Conservation (phyloP, 2,888 invertebrate genomes). For the Tanytarsus gracilentus region DNA sequence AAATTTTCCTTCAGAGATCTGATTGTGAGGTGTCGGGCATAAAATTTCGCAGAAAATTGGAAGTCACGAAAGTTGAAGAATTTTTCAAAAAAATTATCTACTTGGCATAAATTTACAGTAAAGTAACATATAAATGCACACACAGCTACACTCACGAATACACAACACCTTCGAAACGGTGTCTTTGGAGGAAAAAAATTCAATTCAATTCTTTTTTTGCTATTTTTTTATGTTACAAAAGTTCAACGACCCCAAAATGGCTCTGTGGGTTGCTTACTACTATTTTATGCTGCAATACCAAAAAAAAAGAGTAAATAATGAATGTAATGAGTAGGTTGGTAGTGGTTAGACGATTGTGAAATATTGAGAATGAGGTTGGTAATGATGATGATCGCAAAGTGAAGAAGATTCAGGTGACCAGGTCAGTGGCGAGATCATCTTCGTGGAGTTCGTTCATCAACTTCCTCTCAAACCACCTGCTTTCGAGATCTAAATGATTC, state of each 20-base stretch:
- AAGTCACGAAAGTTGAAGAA: no score
- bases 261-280: conserved; percentile 3
- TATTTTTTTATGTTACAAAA: conserved; percentile 28
- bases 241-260: conserved; percentile 19
- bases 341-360: neutral
- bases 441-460: no score
- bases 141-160: neutral
- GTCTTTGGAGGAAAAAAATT: conserved; percentile 3
- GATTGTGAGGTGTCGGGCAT: no score
- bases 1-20: no score
- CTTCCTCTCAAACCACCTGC: no score
- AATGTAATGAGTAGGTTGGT: neutral
- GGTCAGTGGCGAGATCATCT: neutral
- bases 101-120: no score
- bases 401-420: neutral
- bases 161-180: conserved; percentile 2
- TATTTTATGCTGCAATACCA: neutral
- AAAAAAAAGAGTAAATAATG: neutral
- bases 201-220: neutral
- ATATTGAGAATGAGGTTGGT: conserved; percentile 1
- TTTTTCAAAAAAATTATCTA: no score
- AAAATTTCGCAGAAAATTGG: no score
- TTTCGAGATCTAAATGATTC: no score
- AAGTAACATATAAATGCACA: neutral
- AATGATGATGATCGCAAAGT: neutral